Base-by-base conservation (phyloP, 2,797 vertebrate genomes). In the Selene dorsalis region DNA sequence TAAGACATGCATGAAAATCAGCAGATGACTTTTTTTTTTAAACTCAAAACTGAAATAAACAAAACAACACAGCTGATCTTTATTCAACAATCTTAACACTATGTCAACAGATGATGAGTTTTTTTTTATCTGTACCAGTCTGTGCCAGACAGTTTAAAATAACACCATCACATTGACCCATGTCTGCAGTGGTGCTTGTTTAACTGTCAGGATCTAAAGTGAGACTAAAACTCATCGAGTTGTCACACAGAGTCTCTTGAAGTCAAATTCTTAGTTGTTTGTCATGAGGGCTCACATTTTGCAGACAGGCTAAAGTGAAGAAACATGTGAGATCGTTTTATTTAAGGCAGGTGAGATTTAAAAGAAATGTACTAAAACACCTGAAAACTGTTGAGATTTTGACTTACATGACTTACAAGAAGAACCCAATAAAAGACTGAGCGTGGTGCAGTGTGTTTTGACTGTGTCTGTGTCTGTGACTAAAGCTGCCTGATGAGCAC, bases 401-500 rank as follows among this genome's bases (percentile, higher is more conserved):
- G 20, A 24, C 39, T 43, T n/a, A 9, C 4, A 22, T n/a, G n/a
- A n/a, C n/a, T n/a, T n/a, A n/a, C n/a, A n/a, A n/a, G n/a, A n/a
- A 9, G 47, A 62, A 39, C 35, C 47, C 0, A 30, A 6, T 35
- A 3, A 32, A 30, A 65, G 74, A 35, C 13, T 14, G 10, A 38
- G 6, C 28, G 12, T 24, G 50, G 14, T 45, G 11, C 22, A 18
- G 55, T 47, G 63, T 65, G 58, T 65, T 62, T 47, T 9, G 38
- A n/a, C 48, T 22, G 32, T 16, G 32, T 17, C 68, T 22, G 18
- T 63, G 60, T 64, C n/a, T 22, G 1, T 62, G 68, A 22, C 11
- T 70, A 8, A 60, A 73, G 47, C 67, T 75, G 53, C 52, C 68
- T 77, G 65, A 61, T 74, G 70, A 84, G 64, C 73, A 4, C 18